Base-by-base conservation (phyloP, 2,113 vertebrate species). In the Nibea coibor region DNA sequence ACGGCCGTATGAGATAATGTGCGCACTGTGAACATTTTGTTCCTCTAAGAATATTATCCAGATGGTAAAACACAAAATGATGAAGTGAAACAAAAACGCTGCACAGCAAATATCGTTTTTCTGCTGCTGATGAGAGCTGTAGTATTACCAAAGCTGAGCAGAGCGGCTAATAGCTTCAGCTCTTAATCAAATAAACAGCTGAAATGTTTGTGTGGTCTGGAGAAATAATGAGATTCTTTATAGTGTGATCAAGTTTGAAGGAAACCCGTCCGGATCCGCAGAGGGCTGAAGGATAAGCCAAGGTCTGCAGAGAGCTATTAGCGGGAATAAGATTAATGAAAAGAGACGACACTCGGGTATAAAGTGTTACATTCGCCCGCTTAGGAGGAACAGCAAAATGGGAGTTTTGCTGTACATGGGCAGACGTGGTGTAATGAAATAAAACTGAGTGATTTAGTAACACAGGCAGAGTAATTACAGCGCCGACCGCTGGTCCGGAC, bases 281-380 rank as follows among this genome's bases (percentile, higher is more conserved):
- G 28, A 2, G 3, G 65, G 74, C 70, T 71, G 72, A 82, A 87
- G 82, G 84, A 75, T 84, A 82, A 85, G 58, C 65, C 81, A 31
- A 80, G 76, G 75, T 73, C 86, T 56, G 5, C 0, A 4, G 82
- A 78, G 83, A 79, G 74, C 73, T 77, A 58, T 90, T 83, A 86
- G 59, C 58, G 82, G 47, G 59, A 75, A 65, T 75, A 72, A 64
- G 88, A 92, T 86, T 72, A 90, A 90, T 87, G 80, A 84, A 53
- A 26, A 56, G 54, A 81, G 83, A 82, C 28, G 79, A 86, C 87
- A 84, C 82, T 48, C 19, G 57, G 77, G 43, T 51, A 42, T 47
- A 66, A 76, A 74, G 72, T 48, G 53, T 51, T 79, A 58, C 69
- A 75, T 81, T 70, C 47, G 58, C 51, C 63, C 15, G 10, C 57